phyloP scores from a whole-genome alignment of 2,888 invertebrate species.

The Xanthia icteritia region DNA sequence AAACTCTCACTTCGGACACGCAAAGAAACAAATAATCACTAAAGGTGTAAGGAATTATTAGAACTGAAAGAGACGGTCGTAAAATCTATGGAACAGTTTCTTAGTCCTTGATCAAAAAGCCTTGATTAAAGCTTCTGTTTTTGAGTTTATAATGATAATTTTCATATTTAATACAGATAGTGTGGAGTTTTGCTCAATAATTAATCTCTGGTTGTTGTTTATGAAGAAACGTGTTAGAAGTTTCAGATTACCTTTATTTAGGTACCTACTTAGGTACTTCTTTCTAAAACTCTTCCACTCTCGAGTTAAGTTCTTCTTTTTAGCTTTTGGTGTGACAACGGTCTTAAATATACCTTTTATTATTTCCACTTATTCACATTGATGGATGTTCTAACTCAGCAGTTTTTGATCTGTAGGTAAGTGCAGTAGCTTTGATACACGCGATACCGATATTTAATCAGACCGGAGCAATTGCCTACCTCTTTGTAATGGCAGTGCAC shows the following conservation, averaged over 20 bases:
- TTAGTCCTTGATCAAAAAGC: too few species aligned
- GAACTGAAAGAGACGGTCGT: background rate
- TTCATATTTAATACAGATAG: background rate
- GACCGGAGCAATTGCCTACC: constrained; percentile 69
- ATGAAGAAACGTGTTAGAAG: background rate
- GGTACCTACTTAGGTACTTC: background rate
- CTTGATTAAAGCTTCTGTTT: background rate
- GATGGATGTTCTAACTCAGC: constrained; percentile 89
- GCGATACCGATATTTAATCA: constrained; percentile 74
- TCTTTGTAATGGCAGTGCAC: constrained; percentile 62
- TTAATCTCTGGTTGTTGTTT: background rate
- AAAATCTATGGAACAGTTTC: too few species aligned
- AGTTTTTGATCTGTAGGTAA: constrained; percentile 85
- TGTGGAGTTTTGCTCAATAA: background rate
- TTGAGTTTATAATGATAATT: background rate
- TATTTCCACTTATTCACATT: constrained; percentile 80
- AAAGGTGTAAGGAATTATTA: background rate
- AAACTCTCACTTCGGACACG: background rate
- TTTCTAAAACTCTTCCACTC: background rate
- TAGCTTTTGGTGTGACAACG: constrained; percentile 66
- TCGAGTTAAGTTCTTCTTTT: background rate
- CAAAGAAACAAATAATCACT: background rate
- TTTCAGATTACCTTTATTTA: background rate
- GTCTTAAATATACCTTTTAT: constrained; percentile 72
- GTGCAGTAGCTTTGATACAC: constrained; percentile 82